Conservation (phyloP, 2,888 invertebrate genomes). For the Hypercompe scribonia region DNA sequence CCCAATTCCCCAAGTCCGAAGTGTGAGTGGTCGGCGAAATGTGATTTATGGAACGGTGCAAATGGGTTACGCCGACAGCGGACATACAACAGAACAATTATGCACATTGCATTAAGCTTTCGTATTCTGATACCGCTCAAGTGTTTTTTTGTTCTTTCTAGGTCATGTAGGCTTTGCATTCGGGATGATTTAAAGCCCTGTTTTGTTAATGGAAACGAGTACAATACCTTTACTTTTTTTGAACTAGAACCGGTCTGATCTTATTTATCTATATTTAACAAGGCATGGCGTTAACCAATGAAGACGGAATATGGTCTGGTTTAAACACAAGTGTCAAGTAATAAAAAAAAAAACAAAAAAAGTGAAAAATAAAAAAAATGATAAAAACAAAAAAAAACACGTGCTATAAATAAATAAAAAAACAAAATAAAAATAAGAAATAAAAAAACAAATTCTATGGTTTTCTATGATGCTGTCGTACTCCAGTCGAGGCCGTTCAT, state of each 20-base stretch:
- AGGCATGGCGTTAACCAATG: too few species aligned
- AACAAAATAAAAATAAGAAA: too few species aligned
- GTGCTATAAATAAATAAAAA: too few species aligned
- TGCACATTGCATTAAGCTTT: conserved; percentile 66
- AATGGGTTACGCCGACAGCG: conserved; percentile 81
- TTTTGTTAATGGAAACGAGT: neutral
- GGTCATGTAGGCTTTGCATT: conserved; percentile 25
- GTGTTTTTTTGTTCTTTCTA: conserved; percentile 43
- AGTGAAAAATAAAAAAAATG: too few species aligned
- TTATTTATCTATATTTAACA: too few species aligned
- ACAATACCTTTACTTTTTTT: neutral
- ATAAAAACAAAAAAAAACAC: too few species aligned
- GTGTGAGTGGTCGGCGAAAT: conserved; percentile 49
- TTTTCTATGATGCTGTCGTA: too few species aligned
- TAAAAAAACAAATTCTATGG: too few species aligned
- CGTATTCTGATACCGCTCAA: conserved; percentile 27
- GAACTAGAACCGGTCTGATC: neutral
- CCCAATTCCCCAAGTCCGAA: conserved; percentile 49
- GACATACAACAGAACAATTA: conserved; percentile 66
- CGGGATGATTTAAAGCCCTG: conserved; percentile 5
- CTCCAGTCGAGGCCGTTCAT: too few species aligned
- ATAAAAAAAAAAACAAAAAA: too few species aligned
- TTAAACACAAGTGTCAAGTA: too few species aligned
- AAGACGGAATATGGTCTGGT: too few species aligned
- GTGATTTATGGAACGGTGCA: conserved; percentile 82